phyloP scores from a whole-genome alignment of 23 tunicate genomes.

The Ciona savignyi region DNA sequence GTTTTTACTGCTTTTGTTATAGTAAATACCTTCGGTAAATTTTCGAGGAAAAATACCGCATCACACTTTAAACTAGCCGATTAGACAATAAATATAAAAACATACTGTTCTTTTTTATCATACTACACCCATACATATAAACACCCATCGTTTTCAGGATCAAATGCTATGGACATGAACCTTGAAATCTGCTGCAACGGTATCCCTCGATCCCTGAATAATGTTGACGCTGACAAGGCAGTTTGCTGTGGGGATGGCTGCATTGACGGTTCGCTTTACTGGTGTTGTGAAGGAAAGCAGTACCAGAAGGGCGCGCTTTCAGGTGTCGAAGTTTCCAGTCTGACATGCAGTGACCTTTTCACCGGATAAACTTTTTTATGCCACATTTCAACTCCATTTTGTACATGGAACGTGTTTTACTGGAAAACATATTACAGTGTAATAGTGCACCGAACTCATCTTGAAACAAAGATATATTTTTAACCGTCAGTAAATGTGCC shows the following conservation, averaged over 20 bases:
- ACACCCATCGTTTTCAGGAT: slow-evolving; percentile 12
- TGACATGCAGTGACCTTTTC: slow-evolving; percentile 56
- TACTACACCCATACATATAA: background rate
- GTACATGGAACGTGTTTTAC: too few species aligned
- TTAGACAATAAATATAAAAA: background rate
- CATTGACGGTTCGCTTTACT: slow-evolving; percentile 68
- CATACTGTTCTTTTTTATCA: background rate
- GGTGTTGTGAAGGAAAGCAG: slow-evolving; percentile 83
- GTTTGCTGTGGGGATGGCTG: slow-evolving; percentile 83
- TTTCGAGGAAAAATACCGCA: too few species aligned
- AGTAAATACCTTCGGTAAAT: too few species aligned
- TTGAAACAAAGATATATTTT: too few species aligned
- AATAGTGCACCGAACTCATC: too few species aligned
- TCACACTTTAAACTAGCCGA: background rate
- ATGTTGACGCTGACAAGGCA: slow-evolving; percentile 60
- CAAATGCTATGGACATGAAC: slow-evolving; percentile 19
- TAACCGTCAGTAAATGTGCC: too few species aligned
- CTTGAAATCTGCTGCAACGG: slow-evolving; percentile 52
- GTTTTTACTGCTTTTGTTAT: background rate
- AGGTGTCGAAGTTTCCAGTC: slow-evolving; percentile 41
- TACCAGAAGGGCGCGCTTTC: slow-evolving; percentile 48
- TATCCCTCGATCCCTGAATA: slow-evolving; percentile 39
- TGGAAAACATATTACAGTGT: too few species aligned
- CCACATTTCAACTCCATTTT: too few species aligned
- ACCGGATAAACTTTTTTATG: background rate